These are phyloP conservation scores for Bubo scandiacus DNA, from an alignment of 2,113 vertebrate genomes.

Conservation along the genomic window DNA sequence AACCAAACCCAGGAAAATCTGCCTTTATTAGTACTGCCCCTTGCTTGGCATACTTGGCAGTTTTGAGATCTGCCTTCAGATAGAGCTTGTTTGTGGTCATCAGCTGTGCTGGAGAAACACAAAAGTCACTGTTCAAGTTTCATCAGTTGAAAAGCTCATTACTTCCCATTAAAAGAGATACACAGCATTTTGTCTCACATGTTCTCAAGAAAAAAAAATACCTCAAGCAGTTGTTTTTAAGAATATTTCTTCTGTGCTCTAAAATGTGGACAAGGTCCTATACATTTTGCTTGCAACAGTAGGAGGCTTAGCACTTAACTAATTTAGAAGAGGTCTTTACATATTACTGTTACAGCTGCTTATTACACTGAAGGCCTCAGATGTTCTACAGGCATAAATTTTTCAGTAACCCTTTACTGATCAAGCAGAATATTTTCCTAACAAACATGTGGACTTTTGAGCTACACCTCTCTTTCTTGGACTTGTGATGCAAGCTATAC, in stretches of 20 bases:
- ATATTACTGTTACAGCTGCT: neutral
- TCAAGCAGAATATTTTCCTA: slow-evolving; percentile 59
- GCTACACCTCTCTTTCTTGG: slow-evolving; percentile 5
- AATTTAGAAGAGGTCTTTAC: neutral
- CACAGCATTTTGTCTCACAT: neutral
- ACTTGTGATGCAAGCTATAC: neutral
- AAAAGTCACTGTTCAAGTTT: neutral
- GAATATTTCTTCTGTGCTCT: neutral
- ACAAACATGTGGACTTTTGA: neutral
- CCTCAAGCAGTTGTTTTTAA: neutral
- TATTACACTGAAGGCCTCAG: neutral
- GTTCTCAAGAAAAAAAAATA: neutral
- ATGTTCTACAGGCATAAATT: slow-evolving; percentile 48
- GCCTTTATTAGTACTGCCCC: neutral
- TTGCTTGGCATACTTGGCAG: neutral
- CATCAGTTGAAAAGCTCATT: neutral
- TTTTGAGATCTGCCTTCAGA: neutral
- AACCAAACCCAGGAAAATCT: neutral
- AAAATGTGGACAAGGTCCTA: neutral
- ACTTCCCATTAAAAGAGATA: neutral
- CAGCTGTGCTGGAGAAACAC: neutral
- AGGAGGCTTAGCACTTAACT: neutral
- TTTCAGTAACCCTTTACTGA: slow-evolving; percentile 50
- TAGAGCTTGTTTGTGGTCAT: neutral
- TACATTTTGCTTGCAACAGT: neutral